Percentiles rank a stretch among this genome's conserved stretches.
These are phyloP conservation scores for Bruchidius siliquastri DNA, from an alignment of 2,888 invertebrate species.

Conservation along the genomic window DNA sequence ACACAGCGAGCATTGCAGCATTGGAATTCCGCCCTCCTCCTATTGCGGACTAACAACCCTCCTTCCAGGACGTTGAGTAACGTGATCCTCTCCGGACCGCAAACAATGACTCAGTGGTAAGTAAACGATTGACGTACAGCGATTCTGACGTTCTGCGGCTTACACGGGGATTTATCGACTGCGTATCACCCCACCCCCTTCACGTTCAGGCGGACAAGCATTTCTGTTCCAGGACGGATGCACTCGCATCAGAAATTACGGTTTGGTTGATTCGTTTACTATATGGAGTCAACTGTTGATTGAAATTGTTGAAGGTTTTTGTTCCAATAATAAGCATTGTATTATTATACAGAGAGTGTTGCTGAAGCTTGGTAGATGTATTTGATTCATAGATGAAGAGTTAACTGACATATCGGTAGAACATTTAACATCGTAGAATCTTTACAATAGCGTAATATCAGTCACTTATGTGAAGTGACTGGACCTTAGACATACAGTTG, in stretches of 20 bases:
- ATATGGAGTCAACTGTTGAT: too few species aligned
- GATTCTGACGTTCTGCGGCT: conserved; percentile 45
- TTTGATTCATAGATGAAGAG: too few species aligned
- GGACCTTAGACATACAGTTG: too few species aligned
- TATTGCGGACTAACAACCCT: not conserved
- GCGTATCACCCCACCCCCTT: not conserved
- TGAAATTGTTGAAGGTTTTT: too few species aligned
- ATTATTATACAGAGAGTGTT: too few species aligned
- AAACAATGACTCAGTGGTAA: conserved; percentile 42
- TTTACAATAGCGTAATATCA: too few species aligned
- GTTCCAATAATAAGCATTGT: too few species aligned
- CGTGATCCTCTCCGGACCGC: conserved; percentile 10
- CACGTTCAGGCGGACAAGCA: conserved; percentile 20
- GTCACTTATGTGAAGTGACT: too few species aligned
- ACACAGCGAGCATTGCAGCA: not conserved
- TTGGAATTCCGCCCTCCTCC: not conserved
- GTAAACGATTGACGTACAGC: conserved; percentile 46
- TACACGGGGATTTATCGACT: conserved; percentile 43
- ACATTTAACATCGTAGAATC: too few species aligned
- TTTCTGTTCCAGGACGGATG: not conserved
- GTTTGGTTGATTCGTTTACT: not conserved
- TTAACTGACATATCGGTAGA: too few species aligned
- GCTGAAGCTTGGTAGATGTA: too few species aligned
- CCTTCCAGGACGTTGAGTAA: not conserved
- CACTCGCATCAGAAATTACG: not conserved